Evolutionary conservation across 2,797 vertebrate genomes (phyloP).

Genomic region (Spinus olivaceus): DNA sequence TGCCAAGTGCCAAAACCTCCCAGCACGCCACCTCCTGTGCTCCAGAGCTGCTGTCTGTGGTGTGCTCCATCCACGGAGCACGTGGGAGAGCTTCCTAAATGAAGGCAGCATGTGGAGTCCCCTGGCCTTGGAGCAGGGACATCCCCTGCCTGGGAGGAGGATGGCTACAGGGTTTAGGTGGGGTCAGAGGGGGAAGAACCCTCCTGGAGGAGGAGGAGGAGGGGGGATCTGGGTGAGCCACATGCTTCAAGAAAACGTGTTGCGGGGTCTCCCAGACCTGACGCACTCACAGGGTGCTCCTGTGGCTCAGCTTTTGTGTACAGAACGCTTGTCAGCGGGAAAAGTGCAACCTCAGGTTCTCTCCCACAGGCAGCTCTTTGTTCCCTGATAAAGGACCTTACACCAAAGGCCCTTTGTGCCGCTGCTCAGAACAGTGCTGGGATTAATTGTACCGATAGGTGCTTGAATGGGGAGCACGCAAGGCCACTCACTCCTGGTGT

Average conservation of each 20-base stretch:
- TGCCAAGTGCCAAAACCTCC: not conserved
- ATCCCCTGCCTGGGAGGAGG: not conserved
- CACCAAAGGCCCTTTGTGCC: slow-evolving; percentile 71
- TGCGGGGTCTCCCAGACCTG: not conserved
- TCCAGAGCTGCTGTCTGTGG: not conserved
- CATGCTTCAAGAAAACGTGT: not conserved
- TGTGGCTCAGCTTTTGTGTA: slow-evolving; percentile 66
- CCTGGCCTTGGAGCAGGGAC: not conserved
- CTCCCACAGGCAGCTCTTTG: slow-evolving; percentile 73
- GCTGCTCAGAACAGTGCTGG: slow-evolving; percentile 40
- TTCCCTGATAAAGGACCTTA: slow-evolving; percentile 71
- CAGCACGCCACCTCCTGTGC: not conserved
- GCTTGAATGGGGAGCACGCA: slow-evolving; percentile 57
- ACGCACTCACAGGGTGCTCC: not conserved
- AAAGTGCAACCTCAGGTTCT: slow-evolving; percentile 73
- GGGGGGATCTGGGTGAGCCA: not conserved
- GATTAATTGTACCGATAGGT: slow-evolving; percentile 76
- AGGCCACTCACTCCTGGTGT: slow-evolving; percentile 33
- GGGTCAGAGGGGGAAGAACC: not conserved
- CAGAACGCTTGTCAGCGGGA: slow-evolving; percentile 67
- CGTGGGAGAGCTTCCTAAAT: not conserved
- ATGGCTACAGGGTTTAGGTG: not conserved
- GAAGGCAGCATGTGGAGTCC: not conserved
- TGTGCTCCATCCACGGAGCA: not conserved
- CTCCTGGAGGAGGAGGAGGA: not conserved